These are phyloP conservation scores for Gallinago stenura DNA, from an alignment of 2,797 vertebrate genomes.

Conservation along the genomic window DNA sequence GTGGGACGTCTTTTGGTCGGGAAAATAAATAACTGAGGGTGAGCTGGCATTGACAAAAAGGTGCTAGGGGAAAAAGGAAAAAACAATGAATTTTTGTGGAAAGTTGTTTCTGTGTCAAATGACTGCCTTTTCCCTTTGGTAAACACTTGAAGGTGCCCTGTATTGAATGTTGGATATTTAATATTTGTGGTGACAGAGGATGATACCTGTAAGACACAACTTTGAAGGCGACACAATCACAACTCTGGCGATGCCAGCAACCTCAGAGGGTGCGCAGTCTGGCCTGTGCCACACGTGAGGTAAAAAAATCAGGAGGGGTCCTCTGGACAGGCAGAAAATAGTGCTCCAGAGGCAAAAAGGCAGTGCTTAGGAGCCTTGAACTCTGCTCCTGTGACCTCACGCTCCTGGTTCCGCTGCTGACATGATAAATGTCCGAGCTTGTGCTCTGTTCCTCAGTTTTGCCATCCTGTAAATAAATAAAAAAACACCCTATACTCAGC, in stretches of 20 bases:
- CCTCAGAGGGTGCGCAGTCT: neutral
- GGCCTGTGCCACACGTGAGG: neutral
- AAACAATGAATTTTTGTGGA: neutral
- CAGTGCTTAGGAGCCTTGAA: neutral
- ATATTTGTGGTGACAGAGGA: neutral
- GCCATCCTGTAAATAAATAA: neutral
- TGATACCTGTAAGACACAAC: neutral
- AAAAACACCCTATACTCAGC: neutral
- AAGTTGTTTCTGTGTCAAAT: neutral
- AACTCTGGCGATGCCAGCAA: neutral
- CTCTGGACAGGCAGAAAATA: neutral
- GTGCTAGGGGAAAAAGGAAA: neutral
- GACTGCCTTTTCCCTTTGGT: neutral
- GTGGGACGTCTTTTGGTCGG: neutral
- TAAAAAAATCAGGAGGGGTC: neutral
- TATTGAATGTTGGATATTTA: neutral
- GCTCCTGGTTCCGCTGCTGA: neutral
- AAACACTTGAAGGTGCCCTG: neutral
- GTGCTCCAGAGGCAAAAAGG: neutral
- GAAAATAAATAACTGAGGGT: neutral
- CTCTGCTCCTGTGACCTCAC: neutral
- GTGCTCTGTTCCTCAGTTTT: neutral
- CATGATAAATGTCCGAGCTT: accelerated
- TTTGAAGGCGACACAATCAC: neutral
- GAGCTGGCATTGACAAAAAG: neutral